Conservation (phyloP, 92 coral and sea anemone species). For the Palythoa grandiflora region DNA sequence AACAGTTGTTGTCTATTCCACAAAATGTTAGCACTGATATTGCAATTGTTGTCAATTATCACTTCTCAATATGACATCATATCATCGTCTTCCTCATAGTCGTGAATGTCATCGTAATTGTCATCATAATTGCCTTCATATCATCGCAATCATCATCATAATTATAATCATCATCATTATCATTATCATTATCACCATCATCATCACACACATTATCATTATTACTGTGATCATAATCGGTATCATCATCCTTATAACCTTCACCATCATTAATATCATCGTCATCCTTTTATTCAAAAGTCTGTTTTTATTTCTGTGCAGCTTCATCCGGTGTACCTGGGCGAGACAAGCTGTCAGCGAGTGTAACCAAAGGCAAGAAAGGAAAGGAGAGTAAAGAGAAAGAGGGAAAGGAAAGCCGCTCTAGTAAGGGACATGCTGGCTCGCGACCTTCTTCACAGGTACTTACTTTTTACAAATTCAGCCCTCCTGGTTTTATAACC, state of each 20-base stretch:
- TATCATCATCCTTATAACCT: background rate
- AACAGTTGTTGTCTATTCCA: background rate
- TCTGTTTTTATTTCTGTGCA: constrained; percentile 1
- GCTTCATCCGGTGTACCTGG: constrained; percentile 79
- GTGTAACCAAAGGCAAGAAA: constrained; percentile 92
- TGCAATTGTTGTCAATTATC: no score
- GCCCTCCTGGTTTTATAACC: background rate
- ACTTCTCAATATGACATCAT: background rate
- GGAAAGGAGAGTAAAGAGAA: constrained; percentile 58
- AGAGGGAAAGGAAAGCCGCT: constrained; percentile 93
- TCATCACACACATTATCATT: background rate
- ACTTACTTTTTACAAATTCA: background rate
- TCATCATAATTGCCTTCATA: background rate
- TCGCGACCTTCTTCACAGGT: constrained; percentile 97
- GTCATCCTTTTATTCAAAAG: background rate
- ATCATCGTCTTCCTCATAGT: background rate
- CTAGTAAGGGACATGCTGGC: constrained; percentile 89
- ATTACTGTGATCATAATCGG: no score
- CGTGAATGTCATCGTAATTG: background rate
- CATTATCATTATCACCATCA: background rate
- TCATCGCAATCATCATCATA: background rate
- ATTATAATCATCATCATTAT: background rate
- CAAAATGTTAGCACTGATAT: no score
- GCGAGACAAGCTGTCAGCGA: constrained; percentile 88
- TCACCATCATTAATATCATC: no score